Conservation (phyloP, 2,888 invertebrate genomes). For the Agrenia bidenticulata region DNA sequence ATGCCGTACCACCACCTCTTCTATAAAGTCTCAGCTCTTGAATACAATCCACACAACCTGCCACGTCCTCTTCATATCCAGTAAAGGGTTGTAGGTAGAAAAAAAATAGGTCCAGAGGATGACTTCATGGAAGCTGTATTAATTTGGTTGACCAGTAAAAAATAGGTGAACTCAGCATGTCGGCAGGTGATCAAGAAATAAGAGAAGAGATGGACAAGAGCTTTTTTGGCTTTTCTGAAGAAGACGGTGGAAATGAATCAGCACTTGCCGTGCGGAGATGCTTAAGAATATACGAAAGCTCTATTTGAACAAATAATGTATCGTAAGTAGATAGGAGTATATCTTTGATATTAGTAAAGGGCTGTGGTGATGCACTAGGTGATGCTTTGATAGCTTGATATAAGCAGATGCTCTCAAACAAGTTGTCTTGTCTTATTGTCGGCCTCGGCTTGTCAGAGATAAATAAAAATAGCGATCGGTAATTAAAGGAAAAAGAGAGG, state of each 20-base stretch:
- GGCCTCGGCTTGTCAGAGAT: slow-evolving; percentile 27
- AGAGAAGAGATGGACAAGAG: slow-evolving; percentile 22
- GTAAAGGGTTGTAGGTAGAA: not conserved
- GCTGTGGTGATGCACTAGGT: too few relatives aligned
- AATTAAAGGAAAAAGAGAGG: slow-evolving; percentile 33
- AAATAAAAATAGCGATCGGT: slow-evolving; percentile 36
- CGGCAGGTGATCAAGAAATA: slow-evolving; percentile 38
- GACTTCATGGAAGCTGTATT: slow-evolving; percentile 14
- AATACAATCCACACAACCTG: too few relatives aligned
- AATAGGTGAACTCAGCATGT: slow-evolving; percentile 44
- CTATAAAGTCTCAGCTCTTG: not conserved
- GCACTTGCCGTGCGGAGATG: slow-evolving; percentile 26
- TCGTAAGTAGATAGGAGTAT: not conserved
- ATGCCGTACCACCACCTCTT: not conserved
- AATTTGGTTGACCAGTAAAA: slow-evolving; percentile 25
- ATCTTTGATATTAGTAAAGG: too few relatives aligned
- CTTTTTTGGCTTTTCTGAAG: slow-evolving; percentile 11
- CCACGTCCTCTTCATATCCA: not conserved
- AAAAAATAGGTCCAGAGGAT: not conserved
- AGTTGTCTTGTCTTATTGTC: slow-evolving; percentile 30
- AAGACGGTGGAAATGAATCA: slow-evolving; percentile 35
- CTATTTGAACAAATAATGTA: slow-evolving; percentile 46
- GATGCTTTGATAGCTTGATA: slow-evolving; percentile 10
- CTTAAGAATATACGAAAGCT: slow-evolving; percentile 12
- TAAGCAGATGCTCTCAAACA: slow-evolving; percentile 42